A percentile compares a stretch with the other conserved stretches of the same genome.
These are phyloP conservation scores for Chrysaora quinquecirrha DNA, from an alignment of 30 jellyfish, hydroid and myxozoan species.

Conservation along the genomic window DNA sequence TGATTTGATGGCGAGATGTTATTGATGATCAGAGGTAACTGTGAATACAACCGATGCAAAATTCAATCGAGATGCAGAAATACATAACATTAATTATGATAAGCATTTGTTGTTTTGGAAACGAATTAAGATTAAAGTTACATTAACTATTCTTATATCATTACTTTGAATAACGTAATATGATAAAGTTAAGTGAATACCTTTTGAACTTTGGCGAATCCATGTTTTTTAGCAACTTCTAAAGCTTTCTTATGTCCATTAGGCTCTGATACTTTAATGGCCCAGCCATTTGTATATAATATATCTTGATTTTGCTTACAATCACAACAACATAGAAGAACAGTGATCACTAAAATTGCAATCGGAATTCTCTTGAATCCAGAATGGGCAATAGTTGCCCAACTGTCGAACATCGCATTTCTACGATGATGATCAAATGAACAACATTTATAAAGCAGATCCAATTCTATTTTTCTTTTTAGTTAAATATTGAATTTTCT, in stretches of 20 bases:
- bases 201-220: conserved; percentile 92
- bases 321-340: conserved; percentile 23
- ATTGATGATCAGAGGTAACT: no score
- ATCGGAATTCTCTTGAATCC: background rate
- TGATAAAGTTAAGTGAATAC: no score
- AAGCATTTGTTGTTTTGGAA: no score
- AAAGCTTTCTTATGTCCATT: conserved; percentile 83
- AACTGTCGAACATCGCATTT: conserved; percentile 83
- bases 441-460: conserved; percentile 34
- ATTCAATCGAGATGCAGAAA: no score
- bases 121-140: no score
- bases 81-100: no score
- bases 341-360: background rate
- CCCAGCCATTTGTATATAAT: conserved; percentile 99
- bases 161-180: no score
- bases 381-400: conserved; percentile 74
- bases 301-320: conserved; percentile 46
- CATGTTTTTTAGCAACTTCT: conserved; percentile 92
- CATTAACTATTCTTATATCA: no score
- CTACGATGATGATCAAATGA: conserved; percentile 69
- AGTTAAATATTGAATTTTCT: conserved; percentile 18
- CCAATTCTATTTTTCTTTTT: conserved; percentile 12
- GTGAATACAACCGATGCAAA: no score
- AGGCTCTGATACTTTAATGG: conserved; percentile 84
- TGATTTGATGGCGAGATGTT: no score